Evolutionary conservation across 2,113 vertebrate species (phyloP).

Genomic region (Struthio camelus): DNA sequence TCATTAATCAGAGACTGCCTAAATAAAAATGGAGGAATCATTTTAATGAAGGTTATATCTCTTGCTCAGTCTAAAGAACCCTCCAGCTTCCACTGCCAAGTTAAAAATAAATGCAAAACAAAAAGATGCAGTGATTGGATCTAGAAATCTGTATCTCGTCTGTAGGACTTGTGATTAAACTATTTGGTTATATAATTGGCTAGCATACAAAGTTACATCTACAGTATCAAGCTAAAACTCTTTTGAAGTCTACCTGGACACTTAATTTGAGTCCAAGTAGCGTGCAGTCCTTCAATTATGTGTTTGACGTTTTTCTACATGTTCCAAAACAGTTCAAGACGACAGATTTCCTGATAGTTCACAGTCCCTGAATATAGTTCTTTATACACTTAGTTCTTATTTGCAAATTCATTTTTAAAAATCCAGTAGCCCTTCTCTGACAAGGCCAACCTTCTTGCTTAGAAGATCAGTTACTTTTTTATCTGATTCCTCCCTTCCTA

Average conservation of each 20-base stretch:
- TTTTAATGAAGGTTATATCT: neutral
- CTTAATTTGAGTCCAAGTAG: neutral
- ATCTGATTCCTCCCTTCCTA: slow-evolving; percentile 15
- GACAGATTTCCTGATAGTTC: neutral
- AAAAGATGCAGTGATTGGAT: neutral
- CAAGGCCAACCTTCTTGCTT: neutral
- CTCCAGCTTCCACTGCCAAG: neutral
- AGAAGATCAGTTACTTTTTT: neutral
- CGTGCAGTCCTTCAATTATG: neutral
- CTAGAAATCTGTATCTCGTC: slow-evolving; percentile 10
- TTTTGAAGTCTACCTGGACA: slow-evolving; percentile 72
- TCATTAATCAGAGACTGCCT: neutral
- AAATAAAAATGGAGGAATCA: neutral
- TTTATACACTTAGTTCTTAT: neutral
- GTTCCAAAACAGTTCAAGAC: neutral
- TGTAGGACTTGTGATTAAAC: slow-evolving; percentile 58
- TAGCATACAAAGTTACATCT: slow-evolving; percentile 55
- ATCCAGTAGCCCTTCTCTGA: neutral
- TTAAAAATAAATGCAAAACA: neutral
- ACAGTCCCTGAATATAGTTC: neutral
- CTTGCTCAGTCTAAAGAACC: neutral
- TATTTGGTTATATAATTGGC: slow-evolving; percentile 67
- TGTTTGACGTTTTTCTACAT: neutral
- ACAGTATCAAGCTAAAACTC: slow-evolving; percentile 25
- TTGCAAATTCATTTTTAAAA: neutral